A percentile compares a stretch with the other conserved stretches of the same genome.
Evolutionary conservation across 2,888 invertebrate genomes (phyloP).

Genomic region (Dermolepida albohirtum): DNA sequence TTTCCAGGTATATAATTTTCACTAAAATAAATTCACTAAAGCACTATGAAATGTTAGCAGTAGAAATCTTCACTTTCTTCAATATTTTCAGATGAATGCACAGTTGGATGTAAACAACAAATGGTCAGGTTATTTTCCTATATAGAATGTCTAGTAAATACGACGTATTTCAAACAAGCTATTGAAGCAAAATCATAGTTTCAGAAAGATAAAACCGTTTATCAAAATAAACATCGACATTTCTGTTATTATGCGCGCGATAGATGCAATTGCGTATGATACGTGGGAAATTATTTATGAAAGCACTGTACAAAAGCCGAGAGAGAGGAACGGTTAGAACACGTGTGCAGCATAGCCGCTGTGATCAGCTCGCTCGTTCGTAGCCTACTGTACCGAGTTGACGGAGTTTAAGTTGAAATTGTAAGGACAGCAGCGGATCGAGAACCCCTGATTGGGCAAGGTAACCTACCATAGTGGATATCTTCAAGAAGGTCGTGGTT

Average conservation of each 20-base stretch:
- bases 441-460: slow-evolving; percentile 46
- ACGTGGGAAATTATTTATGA: slow-evolving; percentile 42
- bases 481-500: slow-evolving; percentile 41
- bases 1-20: slow-evolving; percentile 11
- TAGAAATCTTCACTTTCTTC: not conserved
- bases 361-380: slow-evolving; percentile 35
- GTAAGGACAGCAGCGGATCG: slow-evolving; percentile 39
- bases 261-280: slow-evolving; percentile 29
- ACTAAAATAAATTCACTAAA: slow-evolving; percentile 12
- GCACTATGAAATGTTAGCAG: not conserved
- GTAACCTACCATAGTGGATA: slow-evolving; percentile 45
- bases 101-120: not conserved
- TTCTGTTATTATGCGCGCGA: slow-evolving; percentile 38
- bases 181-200: slow-evolving; percentile 23
- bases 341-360: slow-evolving; percentile 38
- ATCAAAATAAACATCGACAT: slow-evolving; percentile 41
- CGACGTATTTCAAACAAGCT: slow-evolving; percentile 9
- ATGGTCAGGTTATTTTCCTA: slow-evolving; percentile 7
- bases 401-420: slow-evolving; percentile 35
- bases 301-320: slow-evolving; percentile 42
- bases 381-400: slow-evolving; percentile 41
- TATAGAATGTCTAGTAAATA: not conserved
- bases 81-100: not conserved
- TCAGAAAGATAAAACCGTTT: slow-evolving; percentile 39
- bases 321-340: slow-evolving; percentile 33